Base-by-base conservation (phyloP, 2,888 invertebrate species). In the Anarsia innoxiella region DNA sequence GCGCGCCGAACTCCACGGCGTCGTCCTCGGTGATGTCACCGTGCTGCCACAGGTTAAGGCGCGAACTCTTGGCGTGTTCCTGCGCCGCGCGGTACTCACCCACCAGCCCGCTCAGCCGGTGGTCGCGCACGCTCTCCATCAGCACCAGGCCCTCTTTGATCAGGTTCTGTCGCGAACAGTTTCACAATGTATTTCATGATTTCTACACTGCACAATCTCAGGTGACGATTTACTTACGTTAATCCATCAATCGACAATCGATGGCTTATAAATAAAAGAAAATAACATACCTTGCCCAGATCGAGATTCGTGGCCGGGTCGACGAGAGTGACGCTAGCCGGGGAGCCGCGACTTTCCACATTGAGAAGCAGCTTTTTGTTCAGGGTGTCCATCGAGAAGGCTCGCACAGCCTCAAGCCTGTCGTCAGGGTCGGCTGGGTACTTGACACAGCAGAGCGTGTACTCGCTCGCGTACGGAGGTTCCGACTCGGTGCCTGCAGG, bases 1-100 rank as follows among this genome's bases (percentile, higher is more conserved):
- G 72, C 48, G 74, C 79, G 1, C 85, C 85, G 49, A 86, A 86
- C 66, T 86, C 85, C 2, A 68, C 66, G 3, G 94, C 94, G 71
- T 97, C 96, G 60, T 96, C 96, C 47, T 94, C 96, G 43, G 94
- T 94, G 79, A 99, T 96, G 78, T 99, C 99, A n/a, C 99, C 99
- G 70, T 99, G 99, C 66, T 94, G 92, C 99, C 99, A 99, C 59
- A 99, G 92, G 76, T 93, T 94, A 57, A 91, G 87, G 71, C 96
- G 95, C 53, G 91, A 89, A 59, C 90, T 90, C 80, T 94, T 93
- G 12, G 98, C 98, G 48, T 89, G 88, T 46, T 94, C 92, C 73
- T 97, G 94, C 29, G 96, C 95, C 39, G 89, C 89, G 64, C 88
- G 88, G 79, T 97, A 98, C 59, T 95, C 94, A 27, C 88, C 78